Base-by-base conservation (phyloP, 2,888 invertebrate species). In the Allophyes oxyacanthae region DNA sequence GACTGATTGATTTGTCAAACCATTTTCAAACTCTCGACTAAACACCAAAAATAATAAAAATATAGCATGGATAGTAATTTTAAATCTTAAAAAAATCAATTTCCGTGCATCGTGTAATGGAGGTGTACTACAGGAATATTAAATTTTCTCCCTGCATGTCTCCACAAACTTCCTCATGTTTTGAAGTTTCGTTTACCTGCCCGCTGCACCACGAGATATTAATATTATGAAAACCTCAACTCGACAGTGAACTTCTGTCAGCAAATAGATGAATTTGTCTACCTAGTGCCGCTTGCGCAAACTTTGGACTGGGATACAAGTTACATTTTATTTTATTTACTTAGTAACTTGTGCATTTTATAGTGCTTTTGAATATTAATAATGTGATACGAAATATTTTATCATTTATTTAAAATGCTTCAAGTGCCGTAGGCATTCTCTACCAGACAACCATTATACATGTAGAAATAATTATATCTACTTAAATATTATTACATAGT, bases 121-220 rank as follows among this genome's bases (percentile, higher is more conserved):
- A 13, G 45, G 42, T 65, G 38, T n/a, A 58, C 60, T 69, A 52
- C 46, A 62, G 67, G 84, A 86, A 89, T 91, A 89, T 90, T 87
- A 89, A 88, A 91, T 88, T 90, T 88, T 78, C 84, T 79, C 84
- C 80, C 86, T 87, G 79, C 84, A 81, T 87, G 88, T 90, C 89
- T 83, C 85, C 78, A 79, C 84, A 84, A 90, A 90, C 83, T 90
- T 89, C 64, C 69, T 78, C 82, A 69, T 77, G 81, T 86, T 85
- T 77, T 77, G 77, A 88, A 89, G 81, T 88, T 88, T 74, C 78
- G 83, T 85, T 86, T 89, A 89, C 88, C 86, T 87, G 82, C 75
- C 82, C 83, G 75, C 75, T 75, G 77, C 75, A 77, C 68, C 77
- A 71, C 68, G 74, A 80, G 84, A 87, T 89, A 90, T 89, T 90